Evolutionary conservation across 1,140 invertebrate genomes (phyloP), one percentile per base, ranked within the genome.

Genomic region (Centruroides vittatus): DNA sequence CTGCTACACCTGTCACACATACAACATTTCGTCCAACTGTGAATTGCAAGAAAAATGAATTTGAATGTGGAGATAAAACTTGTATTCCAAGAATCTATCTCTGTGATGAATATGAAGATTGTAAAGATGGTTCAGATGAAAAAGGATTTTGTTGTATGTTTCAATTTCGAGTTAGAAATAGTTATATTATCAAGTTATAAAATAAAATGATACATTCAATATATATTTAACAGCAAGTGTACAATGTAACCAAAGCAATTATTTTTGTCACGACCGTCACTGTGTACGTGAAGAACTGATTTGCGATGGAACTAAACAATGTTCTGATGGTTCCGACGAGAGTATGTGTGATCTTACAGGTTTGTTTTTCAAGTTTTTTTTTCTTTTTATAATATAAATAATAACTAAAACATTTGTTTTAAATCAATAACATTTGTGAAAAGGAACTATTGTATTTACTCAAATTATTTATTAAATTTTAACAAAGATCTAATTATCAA

Each of bases 71-170:
- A n/a, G 55, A 46, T 1, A 2, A 48, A 23, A 54, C 36, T 0
- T 79, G 78, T 68, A 77, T 79, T 34, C 67, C 66, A 41, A 61
- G 65, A 9, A 68, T 67, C 4, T 77, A 74, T 69, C 70, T 71
- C n/a, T 79, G 78, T 67, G 78, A 79, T 65, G 72, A 70, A 50
- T 74, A 78, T 48, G 65, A 72, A 61, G 78, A 79, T 63, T 79
- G 78, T 67, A 58, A 60, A 35, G 75, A 74, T 61, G 57, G 64
- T 10, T 62, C 59, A 5, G 67, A 66, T 55, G 64, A 70, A 59
- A 70, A 70, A 61, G 71, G 78, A 69, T 84, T 83, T 70, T 77
- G 76, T 50, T 65, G 73, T 68, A 59, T 53, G 66, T 61, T 63
- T 47, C 23, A 10, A 5, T n/a, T 5, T 55, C 6, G 13, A 61